Conservation (phyloP, 2,888 invertebrate species). For the Scrobipalpa atriplicella region DNA sequence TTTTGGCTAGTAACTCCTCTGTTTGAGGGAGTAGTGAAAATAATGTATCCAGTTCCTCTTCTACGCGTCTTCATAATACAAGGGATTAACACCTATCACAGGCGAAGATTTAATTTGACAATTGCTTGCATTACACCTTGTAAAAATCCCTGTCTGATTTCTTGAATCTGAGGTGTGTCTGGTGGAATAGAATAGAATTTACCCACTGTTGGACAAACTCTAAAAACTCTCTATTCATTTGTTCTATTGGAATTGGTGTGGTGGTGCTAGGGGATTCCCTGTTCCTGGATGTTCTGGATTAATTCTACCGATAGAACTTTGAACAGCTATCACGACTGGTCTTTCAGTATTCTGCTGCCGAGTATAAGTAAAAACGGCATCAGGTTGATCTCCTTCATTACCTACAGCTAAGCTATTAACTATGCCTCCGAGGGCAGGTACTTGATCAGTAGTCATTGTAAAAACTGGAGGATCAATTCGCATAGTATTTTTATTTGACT, state of each 20-base stretch:
- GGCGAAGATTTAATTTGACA: slow-evolving; percentile 55
- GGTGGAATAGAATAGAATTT: slow-evolving; percentile 48
- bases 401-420: neutral
- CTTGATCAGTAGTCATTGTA: neutral
- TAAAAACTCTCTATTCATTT: slow-evolving; percentile 47
- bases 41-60: slow-evolving; percentile 62
- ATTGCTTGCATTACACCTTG: slow-evolving; percentile 60
- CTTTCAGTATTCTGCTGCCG: neutral
- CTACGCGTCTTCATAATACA: slow-evolving; percentile 58
- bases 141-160: slow-evolving; percentile 51
- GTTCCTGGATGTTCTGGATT: neutral
- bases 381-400: neutral
- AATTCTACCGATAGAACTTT: neutral
- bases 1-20: slow-evolving; percentile 46
- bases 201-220: slow-evolving; percentile 56
- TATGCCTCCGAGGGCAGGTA: neutral
- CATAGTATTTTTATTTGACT: neutral
- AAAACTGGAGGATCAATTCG: neutral
- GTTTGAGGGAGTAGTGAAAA: slow-evolving; percentile 55
- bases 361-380: neutral
- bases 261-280: neutral
- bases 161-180: slow-evolving; percentile 41
- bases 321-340: neutral
- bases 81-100: slow-evolving; percentile 47
- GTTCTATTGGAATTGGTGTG: slow-evolving; percentile 32